These are phyloP conservation scores for Drosophila sp. DNA, from an alignment of 1,140 invertebrate genomes.

Conservation along the genomic window DNA sequence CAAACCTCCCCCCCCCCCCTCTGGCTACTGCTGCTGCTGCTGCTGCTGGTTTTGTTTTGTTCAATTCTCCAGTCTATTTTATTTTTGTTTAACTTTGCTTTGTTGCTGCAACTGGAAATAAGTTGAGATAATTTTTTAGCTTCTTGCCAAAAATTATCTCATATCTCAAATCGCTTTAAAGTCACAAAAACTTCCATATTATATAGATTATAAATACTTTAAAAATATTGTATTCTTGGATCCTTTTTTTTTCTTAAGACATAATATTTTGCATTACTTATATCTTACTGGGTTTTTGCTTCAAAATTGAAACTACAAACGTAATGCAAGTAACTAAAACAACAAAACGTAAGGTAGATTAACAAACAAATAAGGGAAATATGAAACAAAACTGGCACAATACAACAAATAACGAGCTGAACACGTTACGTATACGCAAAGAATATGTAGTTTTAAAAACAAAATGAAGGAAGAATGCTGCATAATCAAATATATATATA, in stretches of 20 bases:
- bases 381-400: slow-evolving; percentile 47
- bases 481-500: slow-evolving; percentile 1
- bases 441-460: slow-evolving; percentile 10
- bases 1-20: neutral
- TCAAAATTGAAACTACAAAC: slow-evolving; percentile 10
- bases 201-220: too few relatives aligned
- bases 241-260: neutral
- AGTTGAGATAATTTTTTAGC: too few relatives aligned
- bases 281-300: neutral
- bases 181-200: too few relatives aligned
- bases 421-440: slow-evolving; percentile 68
- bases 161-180: too few relatives aligned
- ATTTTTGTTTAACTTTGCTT: neutral
- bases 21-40: neutral
- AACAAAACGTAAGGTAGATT: slow-evolving; percentile 10
- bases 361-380: slow-evolving; percentile 39
- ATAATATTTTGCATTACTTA: neutral
- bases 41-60: neutral
- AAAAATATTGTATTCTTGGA: neutral
- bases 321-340: slow-evolving; percentile 48
- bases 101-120: too few relatives aligned
- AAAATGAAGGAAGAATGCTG: slow-evolving; percentile 8
- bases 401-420: slow-evolving; percentile 71
- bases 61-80: neutral
- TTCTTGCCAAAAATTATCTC: too few relatives aligned